A percentile compares a stretch with the other conserved stretches of the same genome.
Evolutionary conservation across 2,888 invertebrate species (phyloP).

Genomic region (Scaptomyza flava): DNA sequence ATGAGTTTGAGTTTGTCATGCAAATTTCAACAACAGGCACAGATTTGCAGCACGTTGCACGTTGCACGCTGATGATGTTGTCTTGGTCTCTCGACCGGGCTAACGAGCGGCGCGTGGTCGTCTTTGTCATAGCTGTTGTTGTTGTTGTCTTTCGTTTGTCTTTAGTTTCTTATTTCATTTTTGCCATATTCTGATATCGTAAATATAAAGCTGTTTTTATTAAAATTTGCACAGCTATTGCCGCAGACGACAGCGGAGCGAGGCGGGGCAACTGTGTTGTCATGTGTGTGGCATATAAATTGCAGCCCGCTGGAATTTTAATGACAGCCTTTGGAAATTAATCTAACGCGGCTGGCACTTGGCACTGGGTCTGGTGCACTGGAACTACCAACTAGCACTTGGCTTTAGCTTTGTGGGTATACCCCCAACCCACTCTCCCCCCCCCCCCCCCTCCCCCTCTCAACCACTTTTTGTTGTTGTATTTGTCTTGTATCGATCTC

Average conservation of each 20-base stretch:
- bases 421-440: no score
- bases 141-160: constrained; percentile 8
- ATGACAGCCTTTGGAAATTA: constrained; percentile 80
- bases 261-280: constrained; percentile 52
- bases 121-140: constrained; percentile 30
- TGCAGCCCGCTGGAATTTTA: constrained; percentile 78
- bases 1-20: constrained; percentile 80
- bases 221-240: constrained; percentile 66
- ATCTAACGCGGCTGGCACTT: constrained; percentile 71
- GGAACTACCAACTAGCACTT: constrained; percentile 45
- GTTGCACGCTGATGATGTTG: constrained; percentile 60
- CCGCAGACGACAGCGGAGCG: constrained; percentile 21
- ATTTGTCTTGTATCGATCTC: constrained; percentile 41
- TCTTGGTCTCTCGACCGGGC: constrained; percentile 48
- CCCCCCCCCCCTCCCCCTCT: constrained; percentile 3
- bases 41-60: constrained; percentile 16
- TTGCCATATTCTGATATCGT: constrained; percentile 74
- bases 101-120: constrained; percentile 78
- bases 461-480: neutral
- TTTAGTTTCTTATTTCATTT: constrained; percentile 26
- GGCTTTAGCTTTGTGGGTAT: constrained; percentile 2
- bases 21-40: constrained; percentile 76
- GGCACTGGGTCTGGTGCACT: constrained; percentile 44
- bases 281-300: constrained; percentile 79
- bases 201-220: constrained; percentile 79